Base-by-base conservation (phyloP, 2,888 invertebrate genomes). In the Ennomos erosarius region DNA sequence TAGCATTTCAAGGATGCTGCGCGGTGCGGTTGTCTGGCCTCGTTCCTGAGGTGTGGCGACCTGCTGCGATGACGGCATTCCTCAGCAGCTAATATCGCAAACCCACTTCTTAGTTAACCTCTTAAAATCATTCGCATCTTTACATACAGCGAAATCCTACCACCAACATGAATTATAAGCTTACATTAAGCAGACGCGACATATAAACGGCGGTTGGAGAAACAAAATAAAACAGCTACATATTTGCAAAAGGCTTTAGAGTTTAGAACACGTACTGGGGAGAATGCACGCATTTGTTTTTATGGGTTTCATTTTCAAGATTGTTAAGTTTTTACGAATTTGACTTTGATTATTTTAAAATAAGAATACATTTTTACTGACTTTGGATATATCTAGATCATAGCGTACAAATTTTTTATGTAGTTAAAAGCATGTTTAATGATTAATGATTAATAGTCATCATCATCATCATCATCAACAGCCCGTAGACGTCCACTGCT, bases 1-100 rank as follows among this genome's bases (percentile, higher is more conserved):
- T 79, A 86, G 90, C 90, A 88, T 89, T 79, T 90, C 91, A 91
- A 91, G 91, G 92, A 91, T 91, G 91, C 84, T 84, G 88, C 81
- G 59, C 55, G 54, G 60, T 62, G 73, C 68, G 68, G 66, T 71
- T 69, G 67, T 75, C 61, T 75, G 81, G 77, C 87, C 84, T 81
- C 87, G 79, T 76, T 77, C 68, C 51, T 48, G 78, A 88, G 90
- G 89, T 85, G 91, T 84, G 91, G 85, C 86, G 73, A 70, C 69
- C 75, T 70, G 76, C 73, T 48, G 64, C 65, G 66, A 59, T 67
- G 77, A 76, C 87, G 68, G 75, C 90, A 91, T 92, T 91, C 91
- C 90, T 71, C 76, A 75, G 70, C 71, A 70, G 26, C 26, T 26
- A 79, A 70, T 76, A 72, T 67, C 69, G 71, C 70, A 63, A 64